phyloP scores from a whole-genome alignment of 2,888 invertebrate species.

The Periphyllus acericola region DNA sequence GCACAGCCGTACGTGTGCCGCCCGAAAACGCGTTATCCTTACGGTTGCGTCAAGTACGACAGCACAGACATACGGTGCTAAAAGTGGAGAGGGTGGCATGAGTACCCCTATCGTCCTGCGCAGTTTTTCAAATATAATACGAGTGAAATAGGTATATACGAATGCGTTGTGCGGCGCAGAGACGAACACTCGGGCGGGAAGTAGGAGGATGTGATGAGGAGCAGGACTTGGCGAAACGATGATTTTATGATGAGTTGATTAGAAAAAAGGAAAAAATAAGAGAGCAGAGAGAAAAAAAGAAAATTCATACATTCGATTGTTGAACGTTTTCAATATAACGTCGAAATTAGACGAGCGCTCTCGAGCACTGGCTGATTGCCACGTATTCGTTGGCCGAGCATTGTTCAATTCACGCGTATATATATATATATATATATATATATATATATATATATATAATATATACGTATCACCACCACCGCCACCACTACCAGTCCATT shows the following conservation, averaged over 20 bases:
- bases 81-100: no score
- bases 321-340: not conserved
- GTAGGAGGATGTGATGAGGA: not conserved
- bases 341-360: not conserved
- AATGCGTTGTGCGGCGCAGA: no score
- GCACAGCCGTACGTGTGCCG: no score
- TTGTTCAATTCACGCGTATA: slow-evolving; percentile 9
- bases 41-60: no score
- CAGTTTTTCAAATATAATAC: no score
- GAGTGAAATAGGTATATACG: no score
- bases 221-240: not conserved
- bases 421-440: no score
- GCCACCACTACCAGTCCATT: not conserved
- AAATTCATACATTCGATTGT: slow-evolving; percentile 11
- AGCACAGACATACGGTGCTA: no score
- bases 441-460: no score
- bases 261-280: not conserved
- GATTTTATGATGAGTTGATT: not conserved
- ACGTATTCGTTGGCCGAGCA: not conserved
- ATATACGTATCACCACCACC: no score
- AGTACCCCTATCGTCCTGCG: no score
- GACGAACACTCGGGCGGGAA: not conserved
- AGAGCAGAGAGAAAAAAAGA: not conserved
- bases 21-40: no score
- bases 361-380: slow-evolving; percentile 37